Conservation (phyloP, 2,797 vertebrate species). For the Garrulus glandarius region DNA sequence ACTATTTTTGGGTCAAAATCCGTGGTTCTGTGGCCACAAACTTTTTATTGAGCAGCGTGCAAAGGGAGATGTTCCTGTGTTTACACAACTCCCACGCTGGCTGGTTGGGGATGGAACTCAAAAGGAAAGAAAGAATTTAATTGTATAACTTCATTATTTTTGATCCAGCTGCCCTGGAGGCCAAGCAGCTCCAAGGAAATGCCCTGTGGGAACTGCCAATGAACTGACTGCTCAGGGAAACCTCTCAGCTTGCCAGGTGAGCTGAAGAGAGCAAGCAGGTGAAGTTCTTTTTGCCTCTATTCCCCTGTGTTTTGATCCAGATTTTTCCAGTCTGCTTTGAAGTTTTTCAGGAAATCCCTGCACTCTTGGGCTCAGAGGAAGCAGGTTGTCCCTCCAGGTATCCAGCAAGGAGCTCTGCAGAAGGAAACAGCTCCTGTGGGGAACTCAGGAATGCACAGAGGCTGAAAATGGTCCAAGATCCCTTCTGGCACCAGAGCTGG, state of each 20-base stretch:
- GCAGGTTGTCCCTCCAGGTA: neutral
- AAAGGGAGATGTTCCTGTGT: neutral
- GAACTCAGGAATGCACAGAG: neutral
- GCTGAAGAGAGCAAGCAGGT: neutral
- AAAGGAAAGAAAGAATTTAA: neutral
- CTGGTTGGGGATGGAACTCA: neutral
- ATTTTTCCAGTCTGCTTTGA: neutral
- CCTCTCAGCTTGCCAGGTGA: constrained; percentile 81
- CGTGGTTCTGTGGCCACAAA: neutral
- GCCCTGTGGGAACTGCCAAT: constrained; percentile 79
- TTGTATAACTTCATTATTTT: neutral
- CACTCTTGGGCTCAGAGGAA: neutral
- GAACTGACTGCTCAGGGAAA: constrained; percentile 71
- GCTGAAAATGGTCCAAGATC: neutral
- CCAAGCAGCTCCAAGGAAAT: constrained; percentile 75
- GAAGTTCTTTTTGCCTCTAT: accelerated
- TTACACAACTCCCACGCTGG: neutral
- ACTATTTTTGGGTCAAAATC: accelerated
- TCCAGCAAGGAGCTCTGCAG: neutral
- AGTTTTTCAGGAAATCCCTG: neutral
- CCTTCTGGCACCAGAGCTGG: neutral
- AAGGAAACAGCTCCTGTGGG: neutral
- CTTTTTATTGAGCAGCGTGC: accelerated
- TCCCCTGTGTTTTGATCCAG: accelerated
- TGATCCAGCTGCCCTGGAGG: constrained; percentile 78